A percentile compares a stretch with the other conserved stretches of the same genome.
These are phyloP conservation scores for Sarcophaga bullata DNA, from an alignment of 1,140 invertebrate species.

Conservation along the genomic window DNA sequence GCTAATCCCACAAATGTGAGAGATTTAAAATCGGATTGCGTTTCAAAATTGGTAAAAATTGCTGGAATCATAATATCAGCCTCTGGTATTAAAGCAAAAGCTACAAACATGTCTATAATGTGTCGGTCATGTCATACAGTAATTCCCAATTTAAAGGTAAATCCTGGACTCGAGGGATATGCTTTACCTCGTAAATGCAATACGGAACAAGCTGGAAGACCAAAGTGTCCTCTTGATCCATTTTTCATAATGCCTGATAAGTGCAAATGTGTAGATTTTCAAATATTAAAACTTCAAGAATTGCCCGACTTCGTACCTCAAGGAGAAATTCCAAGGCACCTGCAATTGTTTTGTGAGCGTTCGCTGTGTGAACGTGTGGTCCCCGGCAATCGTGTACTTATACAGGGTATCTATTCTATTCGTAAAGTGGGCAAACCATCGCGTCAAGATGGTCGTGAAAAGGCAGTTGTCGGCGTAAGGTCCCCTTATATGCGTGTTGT, in stretches of 20 bases:
- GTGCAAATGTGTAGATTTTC: slow-evolving; percentile 91
- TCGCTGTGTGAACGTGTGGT: slow-evolving; percentile 95
- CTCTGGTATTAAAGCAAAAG: slow-evolving; percentile 94
- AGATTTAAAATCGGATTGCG: slow-evolving; percentile 90
- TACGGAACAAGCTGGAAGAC: slow-evolving; percentile 89
- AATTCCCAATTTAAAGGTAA: slow-evolving; percentile 89
- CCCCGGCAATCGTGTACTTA: slow-evolving; percentile 93
- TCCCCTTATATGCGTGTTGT: slow-evolving; percentile 94
- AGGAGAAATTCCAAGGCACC: slow-evolving; percentile 97
- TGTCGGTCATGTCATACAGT: slow-evolving; percentile 93
- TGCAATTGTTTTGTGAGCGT: slow-evolving; percentile 95
- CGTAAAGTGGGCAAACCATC: slow-evolving; percentile 81
- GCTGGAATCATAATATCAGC: slow-evolving; percentile 96
- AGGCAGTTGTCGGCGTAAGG: slow-evolving; percentile 90
- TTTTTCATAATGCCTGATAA: slow-evolving; percentile 98
- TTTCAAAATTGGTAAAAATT: slow-evolving; percentile 94
- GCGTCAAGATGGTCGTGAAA: slow-evolving; percentile 78
- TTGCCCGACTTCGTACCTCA: slow-evolving; percentile 96
- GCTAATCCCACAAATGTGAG: slow-evolving; percentile 84
- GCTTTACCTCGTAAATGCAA: slow-evolving; percentile 95
- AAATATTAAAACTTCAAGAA: slow-evolving; percentile 94
- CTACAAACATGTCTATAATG: slow-evolving; percentile 94
- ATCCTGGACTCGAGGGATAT: slow-evolving; percentile 96
- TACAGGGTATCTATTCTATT: slow-evolving; percentile 97
- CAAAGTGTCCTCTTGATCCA: slow-evolving; percentile 96